Evolutionary conservation across 2,888 invertebrate genomes (phyloP), one percentile per base, ranked within the genome.

Genomic region (Leistus spinibarbis): DNA sequence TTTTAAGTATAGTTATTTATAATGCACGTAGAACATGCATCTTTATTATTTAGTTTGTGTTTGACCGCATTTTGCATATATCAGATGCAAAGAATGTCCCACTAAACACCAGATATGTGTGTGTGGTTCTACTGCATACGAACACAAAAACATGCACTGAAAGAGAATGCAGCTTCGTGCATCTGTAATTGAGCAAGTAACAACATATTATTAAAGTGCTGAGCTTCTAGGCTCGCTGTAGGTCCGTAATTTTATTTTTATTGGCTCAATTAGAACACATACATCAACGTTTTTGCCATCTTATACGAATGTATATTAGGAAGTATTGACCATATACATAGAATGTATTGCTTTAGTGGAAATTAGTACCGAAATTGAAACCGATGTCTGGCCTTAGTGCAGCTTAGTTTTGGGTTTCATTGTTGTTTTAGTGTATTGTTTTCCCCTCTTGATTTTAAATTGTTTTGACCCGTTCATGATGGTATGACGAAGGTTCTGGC

Each of bases 361-460:
- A n/a, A n/a, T n/a, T n/a, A n/a, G n/a, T n/a, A n/a, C n/a, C n/a
- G n/a, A 40, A 40, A 7, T 40, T 40, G 4, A 40, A 40, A 16
- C 64, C 24, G n/a, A 2, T 40, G 40, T 40, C 40, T 40, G 40
- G 13, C 7, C 13, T 40, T 7, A 40, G n/a, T n/a, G n/a, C n/a
- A n/a, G n/a, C 40, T 40, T 40, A 0, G 40, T 40, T 40, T 40
- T 13, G 40, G 7, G 40, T 40, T 40, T 7, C 40, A 40, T 40
- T 40, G 1, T 40, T 40, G 5, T 40, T 40, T 40, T 40, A 40
- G 40, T 40, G 40, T 40, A 40, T 40, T 40, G 40, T 40, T 0
- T 40, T 56, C 69, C 64, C 64, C 66, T 72, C 66, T 72, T 72
- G 66, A 72, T 72, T 72, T 40, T 72, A 72, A 72, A 72, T 72